A percentile compares a stretch with the other conserved stretches of the same genome.
phyloP scores from a whole-genome alignment of 2,113 vertebrate genomes.

The Hippoglossus stenolepis region DNA sequence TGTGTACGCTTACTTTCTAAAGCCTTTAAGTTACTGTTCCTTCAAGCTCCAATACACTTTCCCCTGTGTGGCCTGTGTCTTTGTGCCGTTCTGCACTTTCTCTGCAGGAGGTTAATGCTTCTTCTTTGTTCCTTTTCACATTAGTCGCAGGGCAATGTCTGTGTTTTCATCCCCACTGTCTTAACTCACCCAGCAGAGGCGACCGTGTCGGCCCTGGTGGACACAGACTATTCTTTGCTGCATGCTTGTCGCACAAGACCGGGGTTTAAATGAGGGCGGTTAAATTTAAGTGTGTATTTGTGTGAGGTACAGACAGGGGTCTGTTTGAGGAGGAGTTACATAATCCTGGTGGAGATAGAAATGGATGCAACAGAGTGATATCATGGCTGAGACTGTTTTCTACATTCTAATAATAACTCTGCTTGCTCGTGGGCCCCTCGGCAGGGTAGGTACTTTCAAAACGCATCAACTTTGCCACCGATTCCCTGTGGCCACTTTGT shows the following conservation, averaged over 20 bases:
- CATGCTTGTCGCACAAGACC: conserved; percentile 21
- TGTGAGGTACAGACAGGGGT: conserved; percentile 16
- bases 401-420: too few relatives aligned
- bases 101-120: conserved; percentile 28
- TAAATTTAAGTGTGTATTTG: conserved; percentile 41
- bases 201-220: not conserved
- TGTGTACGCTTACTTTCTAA: conserved; percentile 8
- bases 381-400: conserved; percentile 37
- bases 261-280: conserved; percentile 16
- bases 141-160: conserved; percentile 17
- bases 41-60: conserved; percentile 29
- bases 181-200: conserved; percentile 19
- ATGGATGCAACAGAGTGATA: conserved; percentile 46
- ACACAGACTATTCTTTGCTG: conserved; percentile 17
- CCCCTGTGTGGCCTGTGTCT: conserved; percentile 8
- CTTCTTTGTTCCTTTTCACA: conserved; percentile 22
- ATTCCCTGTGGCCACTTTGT: too few relatives aligned
- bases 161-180: not conserved
- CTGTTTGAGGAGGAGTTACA: not conserved
- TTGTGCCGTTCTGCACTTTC: conserved; percentile 16
- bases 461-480: too few relatives aligned
- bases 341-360: conserved; percentile 35
- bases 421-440: too few relatives aligned
- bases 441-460: too few relatives aligned
- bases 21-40: conserved; percentile 42